These are phyloP conservation scores for Poeciliopsis turrubarensis DNA, from an alignment of 2,113 vertebrate genomes.

Conservation along the genomic window DNA sequence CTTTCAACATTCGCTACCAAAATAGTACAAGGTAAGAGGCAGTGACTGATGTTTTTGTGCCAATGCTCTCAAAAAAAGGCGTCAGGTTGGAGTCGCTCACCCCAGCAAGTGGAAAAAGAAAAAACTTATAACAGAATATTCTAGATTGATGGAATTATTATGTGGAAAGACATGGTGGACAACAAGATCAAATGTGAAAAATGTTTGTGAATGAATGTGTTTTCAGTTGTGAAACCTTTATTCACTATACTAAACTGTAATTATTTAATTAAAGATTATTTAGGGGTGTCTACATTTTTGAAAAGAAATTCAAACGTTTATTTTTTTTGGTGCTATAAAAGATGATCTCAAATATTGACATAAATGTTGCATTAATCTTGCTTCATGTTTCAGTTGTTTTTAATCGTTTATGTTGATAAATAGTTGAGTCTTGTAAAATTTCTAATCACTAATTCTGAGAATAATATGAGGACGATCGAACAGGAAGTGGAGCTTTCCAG, in stretches of 20 bases:
- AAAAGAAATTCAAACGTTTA: background rate
- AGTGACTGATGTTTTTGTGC: constrained; percentile 57
- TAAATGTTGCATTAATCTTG: background rate
- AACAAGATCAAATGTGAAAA: too few relatives aligned
- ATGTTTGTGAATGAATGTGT: too few relatives aligned
- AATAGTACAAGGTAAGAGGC: constrained; percentile 57
- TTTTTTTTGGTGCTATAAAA: background rate
- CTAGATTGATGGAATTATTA: background rate
- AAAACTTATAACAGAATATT: background rate
- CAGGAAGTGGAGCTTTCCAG: constrained; percentile 17
- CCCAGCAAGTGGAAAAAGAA: background rate
- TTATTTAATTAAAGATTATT: too few relatives aligned
- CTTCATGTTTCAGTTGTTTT: background rate
- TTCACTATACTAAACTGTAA: too few relatives aligned
- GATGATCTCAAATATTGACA: background rate
- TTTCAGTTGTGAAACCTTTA: too few relatives aligned
- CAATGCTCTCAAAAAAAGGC: constrained; percentile 9
- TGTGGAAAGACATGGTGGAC: too few relatives aligned
- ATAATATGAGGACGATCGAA: constrained; percentile 33
- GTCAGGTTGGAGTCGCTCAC: constrained; percentile 3
- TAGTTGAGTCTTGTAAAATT: background rate
- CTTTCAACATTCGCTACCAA: constrained; percentile 68
- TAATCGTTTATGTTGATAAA: background rate
- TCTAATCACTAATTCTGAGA: background rate
- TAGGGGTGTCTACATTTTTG: background rate